These are phyloP conservation scores for Rattus norvegicus DNA, from an alignment of 2,113 vertebrate species.

Conservation along the genomic window DNA sequence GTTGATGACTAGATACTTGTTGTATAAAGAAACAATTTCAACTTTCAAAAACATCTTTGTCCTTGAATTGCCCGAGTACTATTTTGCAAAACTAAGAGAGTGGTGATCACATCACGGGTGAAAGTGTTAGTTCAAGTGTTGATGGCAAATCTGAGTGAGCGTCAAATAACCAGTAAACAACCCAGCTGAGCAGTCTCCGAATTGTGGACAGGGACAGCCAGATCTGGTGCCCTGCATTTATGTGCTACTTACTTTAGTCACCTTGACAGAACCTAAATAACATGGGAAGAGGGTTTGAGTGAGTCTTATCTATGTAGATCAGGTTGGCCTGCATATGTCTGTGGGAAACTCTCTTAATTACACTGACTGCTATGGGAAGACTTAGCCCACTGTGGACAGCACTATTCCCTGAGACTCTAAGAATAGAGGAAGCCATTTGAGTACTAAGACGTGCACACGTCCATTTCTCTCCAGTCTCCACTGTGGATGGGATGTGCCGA, in stretches of 20 bases:
- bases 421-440: not conserved
- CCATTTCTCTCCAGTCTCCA: not conserved
- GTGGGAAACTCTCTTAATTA: not conserved
- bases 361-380: not conserved
- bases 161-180: not conserved
- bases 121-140: not conserved
- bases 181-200: not conserved
- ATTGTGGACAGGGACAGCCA: not conserved
- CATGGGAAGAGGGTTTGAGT: not conserved
- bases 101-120: not conserved
- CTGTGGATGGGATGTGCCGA: no score
- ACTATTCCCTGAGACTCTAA: not conserved
- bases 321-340: not conserved
- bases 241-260: not conserved
- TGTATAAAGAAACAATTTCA: not conserved
- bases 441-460: not conserved
- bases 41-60: slow-evolving; percentile 1
- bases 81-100: not conserved
- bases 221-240: not conserved
- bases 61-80: not conserved
- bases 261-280: no score
- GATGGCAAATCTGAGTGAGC: not conserved
- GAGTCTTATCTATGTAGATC: not conserved
- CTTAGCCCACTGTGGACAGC: no score
- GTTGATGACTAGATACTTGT: not conserved